Conservation (phyloP, 2,113 vertebrate genomes). For the Psilopogon haemacephalus region DNA sequence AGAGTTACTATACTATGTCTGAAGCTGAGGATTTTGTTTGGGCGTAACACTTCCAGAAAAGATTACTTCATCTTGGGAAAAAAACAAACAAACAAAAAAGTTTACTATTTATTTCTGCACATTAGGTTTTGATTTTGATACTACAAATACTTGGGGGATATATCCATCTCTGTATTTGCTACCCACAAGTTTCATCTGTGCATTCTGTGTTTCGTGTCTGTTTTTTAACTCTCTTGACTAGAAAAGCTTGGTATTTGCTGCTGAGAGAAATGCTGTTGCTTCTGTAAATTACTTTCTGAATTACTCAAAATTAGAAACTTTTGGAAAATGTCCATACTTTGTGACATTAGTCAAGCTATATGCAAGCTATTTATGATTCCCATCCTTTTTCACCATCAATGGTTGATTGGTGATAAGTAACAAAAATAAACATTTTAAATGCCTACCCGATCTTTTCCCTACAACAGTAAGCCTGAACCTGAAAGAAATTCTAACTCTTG, state of each 20-base stretch:
- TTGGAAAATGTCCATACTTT: not conserved
- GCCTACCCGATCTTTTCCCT: not conserved
- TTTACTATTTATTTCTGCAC: not conserved
- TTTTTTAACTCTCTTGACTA: not conserved
- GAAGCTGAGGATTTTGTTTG: fast-evolving
- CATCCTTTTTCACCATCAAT: not conserved
- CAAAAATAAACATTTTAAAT: not conserved
- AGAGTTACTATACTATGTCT: not conserved
- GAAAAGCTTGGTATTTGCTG: not conserved
- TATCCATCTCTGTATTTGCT: not conserved
- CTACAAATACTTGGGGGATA: not conserved
- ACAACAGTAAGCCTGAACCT: too few species aligned
- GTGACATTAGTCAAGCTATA: not conserved
- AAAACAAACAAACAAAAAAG: too few species aligned
- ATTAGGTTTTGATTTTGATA: not conserved
- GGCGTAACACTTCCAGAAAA: not conserved
- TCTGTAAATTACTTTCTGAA: not conserved
- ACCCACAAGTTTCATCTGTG: not conserved
- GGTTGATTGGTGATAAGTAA: not conserved
- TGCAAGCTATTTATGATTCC: not conserved
- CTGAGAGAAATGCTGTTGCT: not conserved
- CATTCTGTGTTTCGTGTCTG: not conserved
- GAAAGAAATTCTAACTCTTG: too few species aligned
- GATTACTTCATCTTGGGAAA: not conserved
- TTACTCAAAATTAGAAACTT: not conserved